Percentiles rank a stretch among this genome's conserved stretches.
These are phyloP conservation scores for Myotis yumanensis DNA, from an alignment of 2,113 vertebrate species.

Conservation along the genomic window DNA sequence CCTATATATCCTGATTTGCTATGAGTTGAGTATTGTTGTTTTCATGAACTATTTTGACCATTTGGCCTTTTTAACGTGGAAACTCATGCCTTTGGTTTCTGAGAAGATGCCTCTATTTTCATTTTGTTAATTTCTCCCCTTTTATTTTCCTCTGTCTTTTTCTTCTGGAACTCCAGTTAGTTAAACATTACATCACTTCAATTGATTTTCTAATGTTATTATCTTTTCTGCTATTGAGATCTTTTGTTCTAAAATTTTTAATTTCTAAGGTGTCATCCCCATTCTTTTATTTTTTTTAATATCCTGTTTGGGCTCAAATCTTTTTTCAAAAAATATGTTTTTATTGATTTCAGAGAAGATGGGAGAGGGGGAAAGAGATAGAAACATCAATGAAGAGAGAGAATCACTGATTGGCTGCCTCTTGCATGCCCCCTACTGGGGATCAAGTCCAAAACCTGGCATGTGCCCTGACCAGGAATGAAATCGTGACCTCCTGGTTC, in stretches of 20 bases:
- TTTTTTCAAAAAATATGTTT: neutral
- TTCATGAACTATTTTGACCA: neutral
- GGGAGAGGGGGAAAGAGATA: too few species aligned
- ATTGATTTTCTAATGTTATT: neutral
- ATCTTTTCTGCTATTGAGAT: neutral
- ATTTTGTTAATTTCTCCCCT: neutral
- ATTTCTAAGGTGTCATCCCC: neutral
- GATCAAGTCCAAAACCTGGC: too few species aligned
- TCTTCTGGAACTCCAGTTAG: neutral
- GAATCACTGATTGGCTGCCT: too few species aligned
- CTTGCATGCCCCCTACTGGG: too few species aligned
- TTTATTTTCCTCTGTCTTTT: neutral
- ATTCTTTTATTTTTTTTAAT: neutral
- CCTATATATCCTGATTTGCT: neutral
- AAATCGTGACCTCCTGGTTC: too few species aligned
- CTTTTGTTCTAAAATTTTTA: neutral
- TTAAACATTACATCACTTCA: neutral
- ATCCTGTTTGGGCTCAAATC: neutral
- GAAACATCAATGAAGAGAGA: too few species aligned
- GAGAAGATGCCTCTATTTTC: neutral
- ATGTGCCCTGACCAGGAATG: too few species aligned
- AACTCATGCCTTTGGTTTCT: slow-evolving; percentile 9
- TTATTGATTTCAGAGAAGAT: too few species aligned
- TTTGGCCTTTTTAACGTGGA: neutral
- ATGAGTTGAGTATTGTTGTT: neutral